These are phyloP conservation scores for Phortica magna DNA, from an alignment of 2,888 invertebrate genomes.

Conservation along the genomic window DNA sequence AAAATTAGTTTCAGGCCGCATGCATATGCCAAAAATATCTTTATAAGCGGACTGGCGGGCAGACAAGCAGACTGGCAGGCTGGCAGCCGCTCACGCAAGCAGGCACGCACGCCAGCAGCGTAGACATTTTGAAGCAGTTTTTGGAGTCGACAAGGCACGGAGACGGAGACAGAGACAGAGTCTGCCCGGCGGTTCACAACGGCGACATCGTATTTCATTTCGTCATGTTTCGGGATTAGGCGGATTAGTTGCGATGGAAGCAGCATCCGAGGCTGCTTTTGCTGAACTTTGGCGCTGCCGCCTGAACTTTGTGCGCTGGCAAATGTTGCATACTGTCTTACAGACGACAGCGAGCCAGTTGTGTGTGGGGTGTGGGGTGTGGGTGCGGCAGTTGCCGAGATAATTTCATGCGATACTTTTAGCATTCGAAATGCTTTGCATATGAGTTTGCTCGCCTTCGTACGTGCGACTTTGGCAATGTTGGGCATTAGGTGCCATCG, in stretches of 20 bases:
- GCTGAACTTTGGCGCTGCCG: constrained; percentile 44
- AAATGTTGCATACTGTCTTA: constrained; percentile 20
- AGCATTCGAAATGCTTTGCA: constrained; percentile 57
- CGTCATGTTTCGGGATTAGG: constrained; percentile 76
- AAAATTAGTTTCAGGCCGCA: constrained; percentile 25
- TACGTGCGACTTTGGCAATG: constrained; percentile 74
- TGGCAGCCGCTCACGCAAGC: constrained; percentile 13
- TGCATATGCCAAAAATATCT: constrained; percentile 18
- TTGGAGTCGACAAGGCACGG: constrained; percentile 38
- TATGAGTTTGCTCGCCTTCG: constrained; percentile 57
- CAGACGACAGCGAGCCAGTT: constrained; percentile 14
- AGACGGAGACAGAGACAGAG: not conserved
- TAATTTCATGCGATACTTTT: constrained; percentile 50
- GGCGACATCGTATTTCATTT: constrained; percentile 75
- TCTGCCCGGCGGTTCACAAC: constrained; percentile 42
- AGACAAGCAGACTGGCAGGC: not conserved
- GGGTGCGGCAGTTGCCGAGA: constrained; percentile 23
- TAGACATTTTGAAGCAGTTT: not conserved
- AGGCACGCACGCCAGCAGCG: constrained; percentile 5
- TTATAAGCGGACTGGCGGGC: not conserved
- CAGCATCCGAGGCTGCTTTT: constrained; percentile 46
- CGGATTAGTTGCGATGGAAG: constrained; percentile 72
- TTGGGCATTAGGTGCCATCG: constrained; percentile 65
- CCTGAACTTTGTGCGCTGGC: constrained; percentile 52
- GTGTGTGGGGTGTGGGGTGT: not conserved